These are phyloP conservation scores for Tenthredo distinguenda DNA, from an alignment of 2,888 invertebrate genomes.

Conservation along the genomic window DNA sequence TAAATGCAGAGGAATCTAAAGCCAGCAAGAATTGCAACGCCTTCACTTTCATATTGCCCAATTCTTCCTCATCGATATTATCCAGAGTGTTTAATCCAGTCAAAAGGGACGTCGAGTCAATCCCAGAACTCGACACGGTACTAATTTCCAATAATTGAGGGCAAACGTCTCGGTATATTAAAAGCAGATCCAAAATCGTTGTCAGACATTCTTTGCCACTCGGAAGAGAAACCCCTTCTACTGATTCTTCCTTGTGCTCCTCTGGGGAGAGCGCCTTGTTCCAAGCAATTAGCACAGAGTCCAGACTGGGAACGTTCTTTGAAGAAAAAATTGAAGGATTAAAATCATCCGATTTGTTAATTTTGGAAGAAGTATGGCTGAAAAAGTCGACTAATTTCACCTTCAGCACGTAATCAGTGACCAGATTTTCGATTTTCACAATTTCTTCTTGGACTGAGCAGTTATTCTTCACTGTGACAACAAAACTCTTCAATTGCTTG, in stretches of 20 bases:
- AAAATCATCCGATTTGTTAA: background rate
- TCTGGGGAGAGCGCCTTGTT: constrained; percentile 61
- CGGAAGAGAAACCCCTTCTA: constrained; percentile 56
- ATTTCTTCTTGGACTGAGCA: constrained; percentile 57
- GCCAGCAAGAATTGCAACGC: constrained; percentile 76
- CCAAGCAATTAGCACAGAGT: constrained; percentile 74
- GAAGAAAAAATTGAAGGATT: constrained; percentile 41
- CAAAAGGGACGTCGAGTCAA: constrained; percentile 62
- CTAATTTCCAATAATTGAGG: constrained; percentile 78
- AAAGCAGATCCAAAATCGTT: constrained; percentile 81
- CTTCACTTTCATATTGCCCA: constrained; percentile 74
- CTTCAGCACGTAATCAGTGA: constrained; percentile 66
- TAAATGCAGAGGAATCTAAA: constrained; percentile 73
- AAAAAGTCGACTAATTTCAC: constrained; percentile 57
- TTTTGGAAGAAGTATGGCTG: background rate
- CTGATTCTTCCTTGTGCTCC: constrained; percentile 58
- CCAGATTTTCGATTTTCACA: constrained; percentile 56
- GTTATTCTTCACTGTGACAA: constrained; percentile 56
- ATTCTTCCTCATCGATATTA: constrained; percentile 55
- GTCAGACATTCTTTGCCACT: constrained; percentile 64
- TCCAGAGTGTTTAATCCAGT: constrained; percentile 58
- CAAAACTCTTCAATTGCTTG: constrained; percentile 75
- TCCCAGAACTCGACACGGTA: constrained; percentile 56
- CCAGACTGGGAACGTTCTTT: constrained; percentile 74
- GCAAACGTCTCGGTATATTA: constrained; percentile 79